Percentiles rank a stretch among this genome's conserved stretches.
Evolutionary conservation across 92 coral and sea anemone species (phyloP).

Genomic region (Umimayanthus chanpuru): DNA sequence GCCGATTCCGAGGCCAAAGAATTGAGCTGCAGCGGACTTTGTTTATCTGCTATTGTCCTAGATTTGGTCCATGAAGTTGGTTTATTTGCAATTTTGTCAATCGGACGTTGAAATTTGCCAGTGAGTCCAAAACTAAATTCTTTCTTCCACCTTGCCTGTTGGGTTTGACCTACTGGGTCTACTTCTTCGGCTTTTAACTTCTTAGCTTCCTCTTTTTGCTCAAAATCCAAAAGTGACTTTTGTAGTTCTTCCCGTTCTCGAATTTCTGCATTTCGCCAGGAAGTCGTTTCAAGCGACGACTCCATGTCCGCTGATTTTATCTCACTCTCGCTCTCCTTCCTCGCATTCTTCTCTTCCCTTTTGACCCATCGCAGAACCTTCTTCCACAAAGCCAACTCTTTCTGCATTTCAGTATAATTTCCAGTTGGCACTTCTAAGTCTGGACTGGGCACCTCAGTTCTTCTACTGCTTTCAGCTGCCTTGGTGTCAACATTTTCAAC

Average conservation of each 20-base stretch:
- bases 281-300: not conserved
- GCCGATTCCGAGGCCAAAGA: not conserved
- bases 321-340: not conserved
- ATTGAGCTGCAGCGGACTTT: not conserved
- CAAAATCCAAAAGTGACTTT: not conserved
- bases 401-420: not conserved
- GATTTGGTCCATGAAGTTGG: conserved; percentile 1
- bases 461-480: not conserved
- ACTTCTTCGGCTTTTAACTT: not conserved
- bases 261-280: conserved; percentile 27
- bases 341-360: not conserved
- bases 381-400: conserved; percentile 30
- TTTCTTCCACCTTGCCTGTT: not conserved
- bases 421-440: not conserved
- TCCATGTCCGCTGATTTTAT: not conserved
- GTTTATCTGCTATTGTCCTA: conserved; percentile 7
- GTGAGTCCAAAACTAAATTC: not conserved
- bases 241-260: conserved; percentile 13
- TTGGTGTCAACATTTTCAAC: not conserved
- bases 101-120: not conserved
- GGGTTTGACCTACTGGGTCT: no score
- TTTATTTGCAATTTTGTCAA: not conserved
- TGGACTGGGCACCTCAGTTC: not conserved
- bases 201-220: not conserved
- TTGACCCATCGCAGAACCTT: conserved; percentile 25